These are phyloP conservation scores for Rhorus exstirpatorius DNA, from an alignment of 2,888 invertebrate species.

Conservation along the genomic window DNA sequence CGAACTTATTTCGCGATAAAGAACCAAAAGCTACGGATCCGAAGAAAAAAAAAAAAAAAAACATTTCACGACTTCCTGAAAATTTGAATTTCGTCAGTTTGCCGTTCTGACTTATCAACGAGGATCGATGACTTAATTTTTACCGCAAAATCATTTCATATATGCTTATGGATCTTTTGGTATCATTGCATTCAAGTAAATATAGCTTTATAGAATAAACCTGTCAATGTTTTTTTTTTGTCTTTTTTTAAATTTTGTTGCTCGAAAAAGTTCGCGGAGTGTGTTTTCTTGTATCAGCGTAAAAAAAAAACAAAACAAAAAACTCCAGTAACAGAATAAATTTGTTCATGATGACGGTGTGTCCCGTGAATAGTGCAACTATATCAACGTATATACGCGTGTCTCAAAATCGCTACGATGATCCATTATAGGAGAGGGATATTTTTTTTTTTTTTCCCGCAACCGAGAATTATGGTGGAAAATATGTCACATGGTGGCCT, in stretches of 20 bases:
- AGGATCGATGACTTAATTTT: neutral
- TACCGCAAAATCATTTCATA: neutral
- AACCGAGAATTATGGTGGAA: neutral
- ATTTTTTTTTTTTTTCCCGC: conserved; percentile 9
- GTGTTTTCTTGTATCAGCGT: no score
- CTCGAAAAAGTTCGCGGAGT: no score
- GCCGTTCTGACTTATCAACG: neutral
- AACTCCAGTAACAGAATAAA: no score
- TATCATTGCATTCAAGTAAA: neutral
- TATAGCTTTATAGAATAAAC: neutral
- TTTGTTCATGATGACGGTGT: neutral
- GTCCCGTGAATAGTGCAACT: neutral
- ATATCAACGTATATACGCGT: no score
- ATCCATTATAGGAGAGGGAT: neutral
- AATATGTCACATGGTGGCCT: neutral
- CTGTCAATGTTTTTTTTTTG: neutral
- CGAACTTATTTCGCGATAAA: no score
- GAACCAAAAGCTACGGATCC: no score
- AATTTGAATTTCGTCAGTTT: no score
- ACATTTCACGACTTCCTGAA: no score
- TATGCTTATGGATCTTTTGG: neutral
- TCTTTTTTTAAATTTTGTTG: no score
- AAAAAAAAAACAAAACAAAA: no score
- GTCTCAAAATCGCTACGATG: no score
- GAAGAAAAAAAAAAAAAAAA: no score